phyloP scores from a whole-genome alignment of 2,113 vertebrate genomes.

The Rynchops niger region DNA sequence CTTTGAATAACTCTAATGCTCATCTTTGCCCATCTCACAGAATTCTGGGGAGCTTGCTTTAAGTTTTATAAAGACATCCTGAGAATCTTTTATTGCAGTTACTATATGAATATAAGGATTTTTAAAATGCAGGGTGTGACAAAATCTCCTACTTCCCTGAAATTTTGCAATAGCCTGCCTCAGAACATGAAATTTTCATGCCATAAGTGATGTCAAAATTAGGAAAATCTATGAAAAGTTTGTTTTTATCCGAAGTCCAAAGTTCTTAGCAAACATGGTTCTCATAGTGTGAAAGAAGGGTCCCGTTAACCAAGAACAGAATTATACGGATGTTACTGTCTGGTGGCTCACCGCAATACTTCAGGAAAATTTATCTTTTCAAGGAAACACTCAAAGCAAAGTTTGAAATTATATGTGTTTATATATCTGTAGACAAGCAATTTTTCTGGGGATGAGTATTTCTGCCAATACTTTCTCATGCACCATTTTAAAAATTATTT shows the following conservation, averaged over 20 bases:
- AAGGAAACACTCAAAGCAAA: background rate
- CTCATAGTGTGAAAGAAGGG: background rate
- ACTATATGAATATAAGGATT: background rate
- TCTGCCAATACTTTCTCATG: background rate
- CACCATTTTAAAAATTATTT: conserved; percentile 30
- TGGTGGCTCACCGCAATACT: background rate
- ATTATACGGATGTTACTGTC: background rate
- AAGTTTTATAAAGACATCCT: background rate
- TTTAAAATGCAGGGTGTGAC: background rate
- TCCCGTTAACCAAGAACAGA: background rate
- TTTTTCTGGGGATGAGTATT: conserved; percentile 18
- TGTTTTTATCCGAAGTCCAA: background rate
- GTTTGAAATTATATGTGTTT: background rate
- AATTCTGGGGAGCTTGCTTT: background rate
- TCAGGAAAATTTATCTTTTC: background rate
- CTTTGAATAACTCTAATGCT: background rate
- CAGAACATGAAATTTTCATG: background rate
- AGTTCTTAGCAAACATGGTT: background rate
- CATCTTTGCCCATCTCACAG: background rate
- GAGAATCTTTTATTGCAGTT: background rate
- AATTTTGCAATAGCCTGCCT: background rate
- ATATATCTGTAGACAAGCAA: background rate
- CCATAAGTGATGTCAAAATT: background rate
- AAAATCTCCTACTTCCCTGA: background rate
- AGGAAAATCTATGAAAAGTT: background rate